Evolutionary conservation across 2,888 invertebrate genomes (phyloP).

Genomic region (Ecdyonurus torrentis): DNA sequence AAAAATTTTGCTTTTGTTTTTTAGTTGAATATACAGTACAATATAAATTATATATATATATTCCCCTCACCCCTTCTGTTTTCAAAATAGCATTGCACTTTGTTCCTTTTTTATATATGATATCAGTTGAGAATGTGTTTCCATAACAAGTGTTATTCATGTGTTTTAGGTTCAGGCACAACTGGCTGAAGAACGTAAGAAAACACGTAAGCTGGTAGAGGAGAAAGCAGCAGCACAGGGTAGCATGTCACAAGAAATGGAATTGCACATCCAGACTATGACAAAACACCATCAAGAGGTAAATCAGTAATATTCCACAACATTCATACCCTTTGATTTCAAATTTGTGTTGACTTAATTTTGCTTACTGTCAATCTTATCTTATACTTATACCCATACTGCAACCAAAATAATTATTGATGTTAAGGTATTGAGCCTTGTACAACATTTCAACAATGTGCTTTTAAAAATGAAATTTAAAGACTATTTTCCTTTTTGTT

Average conservation of each 20-base stretch:
- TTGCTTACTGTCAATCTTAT: no score
- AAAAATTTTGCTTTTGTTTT: no score
- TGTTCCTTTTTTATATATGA: constrained; percentile 6
- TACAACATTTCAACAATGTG: not conserved
- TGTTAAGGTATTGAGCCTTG: no score
- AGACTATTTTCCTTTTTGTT: not conserved
- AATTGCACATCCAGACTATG: constrained; percentile 34
- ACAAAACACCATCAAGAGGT: constrained; percentile 29
- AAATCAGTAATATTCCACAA: no score
- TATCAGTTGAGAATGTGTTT: constrained; percentile 8
- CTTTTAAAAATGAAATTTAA: not conserved
- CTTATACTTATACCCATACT: no score
- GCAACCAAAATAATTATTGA: no score
- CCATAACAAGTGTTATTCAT: constrained; percentile 17
- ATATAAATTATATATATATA: no score
- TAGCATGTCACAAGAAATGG: constrained; percentile 21
- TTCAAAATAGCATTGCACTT: constrained; percentile 5
- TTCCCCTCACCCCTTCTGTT: no score
- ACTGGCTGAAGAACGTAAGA: constrained; percentile 34
- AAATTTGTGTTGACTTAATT: no score
- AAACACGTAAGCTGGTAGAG: constrained; percentile 33
- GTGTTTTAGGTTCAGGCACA: constrained; percentile 37
- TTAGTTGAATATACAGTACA: no score
- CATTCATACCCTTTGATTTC: no score
- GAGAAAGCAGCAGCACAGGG: constrained; percentile 31